phyloP scores from a whole-genome alignment of 2,888 invertebrate genomes.

The Nyleta sp. region DNA sequence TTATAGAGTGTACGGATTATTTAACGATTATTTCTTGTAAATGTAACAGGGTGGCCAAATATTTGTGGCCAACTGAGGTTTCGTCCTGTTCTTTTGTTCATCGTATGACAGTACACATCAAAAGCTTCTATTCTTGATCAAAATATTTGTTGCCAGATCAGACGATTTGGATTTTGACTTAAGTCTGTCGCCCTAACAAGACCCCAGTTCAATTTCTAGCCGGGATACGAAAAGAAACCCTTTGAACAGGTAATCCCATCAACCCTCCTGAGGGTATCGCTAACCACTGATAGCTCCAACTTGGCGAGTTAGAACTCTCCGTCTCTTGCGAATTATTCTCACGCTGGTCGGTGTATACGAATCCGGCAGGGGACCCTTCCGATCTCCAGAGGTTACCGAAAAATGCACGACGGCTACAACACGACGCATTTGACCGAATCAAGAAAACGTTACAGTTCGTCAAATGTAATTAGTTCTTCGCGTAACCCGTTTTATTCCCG shows the following conservation, averaged over 20 bases:
- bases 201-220: slow-evolving; percentile 51
- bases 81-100: too few relatives aligned
- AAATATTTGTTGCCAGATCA: slow-evolving; percentile 1
- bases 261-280: slow-evolving; percentile 55
- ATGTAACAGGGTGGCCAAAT: too few relatives aligned
- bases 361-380: slow-evolving; percentile 23
- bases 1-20: too few relatives aligned
- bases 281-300: slow-evolving; percentile 54
- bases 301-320: slow-evolving; percentile 32
- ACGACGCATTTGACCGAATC: background rate
- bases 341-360: slow-evolving; percentile 38
- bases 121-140: too few relatives aligned
- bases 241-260: slow-evolving; percentile 59
- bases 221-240: slow-evolving; percentile 45
- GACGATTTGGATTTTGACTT: slow-evolving; percentile 30
- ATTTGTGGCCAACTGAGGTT: too few relatives aligned
- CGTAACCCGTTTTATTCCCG: too few relatives aligned
- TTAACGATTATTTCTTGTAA: too few relatives aligned
- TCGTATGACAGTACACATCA: too few relatives aligned
- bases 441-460: too few relatives aligned
- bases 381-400: slow-evolving; percentile 20
- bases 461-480: too few relatives aligned
- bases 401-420: slow-evolving; percentile 10
- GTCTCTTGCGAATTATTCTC: slow-evolving; percentile 55
- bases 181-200: slow-evolving; percentile 38